Evolutionary conservation across 2,888 invertebrate genomes (phyloP).

Genomic region (Hofmannophila pseudospretella): DNA sequence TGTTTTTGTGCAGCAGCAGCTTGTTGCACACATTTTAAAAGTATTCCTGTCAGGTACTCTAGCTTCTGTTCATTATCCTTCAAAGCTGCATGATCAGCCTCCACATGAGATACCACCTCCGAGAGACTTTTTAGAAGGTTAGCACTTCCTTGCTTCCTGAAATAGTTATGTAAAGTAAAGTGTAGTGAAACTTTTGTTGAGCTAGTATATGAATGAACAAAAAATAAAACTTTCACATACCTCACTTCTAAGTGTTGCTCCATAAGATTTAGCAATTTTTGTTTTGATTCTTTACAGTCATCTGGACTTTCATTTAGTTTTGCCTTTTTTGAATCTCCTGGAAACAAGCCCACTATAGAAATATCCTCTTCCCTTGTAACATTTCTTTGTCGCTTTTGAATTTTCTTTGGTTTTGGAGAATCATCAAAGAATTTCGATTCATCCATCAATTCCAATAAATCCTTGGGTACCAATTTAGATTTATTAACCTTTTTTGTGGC

Average conservation of each 20-base stretch:
- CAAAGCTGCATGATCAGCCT: conserved; percentile 49
- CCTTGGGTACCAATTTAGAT: conserved; percentile 44
- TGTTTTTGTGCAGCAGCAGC: conserved; percentile 48
- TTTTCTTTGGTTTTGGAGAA: conserved; percentile 41
- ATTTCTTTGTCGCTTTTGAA: conserved; percentile 33
- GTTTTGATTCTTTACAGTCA: conserved; percentile 39
- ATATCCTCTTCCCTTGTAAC: conserved; percentile 36
- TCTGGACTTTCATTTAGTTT: conserved; percentile 31
- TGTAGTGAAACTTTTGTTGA: too few species aligned
- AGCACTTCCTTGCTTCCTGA: conserved; percentile 48
- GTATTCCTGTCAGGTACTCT: conserved; percentile 46
- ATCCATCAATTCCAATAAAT: conserved; percentile 43
- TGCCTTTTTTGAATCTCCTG: conserved; percentile 40
- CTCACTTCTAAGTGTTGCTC: conserved; percentile 46
- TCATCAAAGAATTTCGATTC: conserved; percentile 44
- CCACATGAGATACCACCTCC: conserved; percentile 42
- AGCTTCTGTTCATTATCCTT: conserved; percentile 62
- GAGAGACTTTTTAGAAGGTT: conserved; percentile 40
- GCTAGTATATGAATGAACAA: too few species aligned
- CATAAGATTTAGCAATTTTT: conserved; percentile 51
- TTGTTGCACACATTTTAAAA: conserved; percentile 58
- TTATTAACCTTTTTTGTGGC: conserved; percentile 41
- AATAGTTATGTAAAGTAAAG: conserved; percentile 17
- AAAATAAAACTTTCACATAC: too few species aligned
- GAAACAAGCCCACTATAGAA: conserved; percentile 38